A percentile compares a stretch with the other conserved stretches of the same genome.
phyloP scores from a whole-genome alignment of 2,113 vertebrate species.

The Asarcornis scutulata region DNA sequence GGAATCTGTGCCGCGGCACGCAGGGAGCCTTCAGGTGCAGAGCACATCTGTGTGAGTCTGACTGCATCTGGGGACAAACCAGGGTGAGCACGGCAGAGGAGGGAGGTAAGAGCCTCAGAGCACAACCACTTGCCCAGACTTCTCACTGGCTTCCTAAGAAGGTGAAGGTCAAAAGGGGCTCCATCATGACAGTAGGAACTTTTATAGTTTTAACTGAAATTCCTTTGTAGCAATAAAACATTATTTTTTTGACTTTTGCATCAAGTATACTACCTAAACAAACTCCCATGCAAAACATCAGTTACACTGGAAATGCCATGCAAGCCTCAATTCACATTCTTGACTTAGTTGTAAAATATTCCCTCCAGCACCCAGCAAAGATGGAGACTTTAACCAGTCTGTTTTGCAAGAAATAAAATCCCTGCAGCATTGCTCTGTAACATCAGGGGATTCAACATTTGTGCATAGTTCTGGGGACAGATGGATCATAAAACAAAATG shows the following conservation, averaged over 20 bases:
- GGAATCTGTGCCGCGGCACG: neutral
- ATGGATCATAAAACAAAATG: neutral
- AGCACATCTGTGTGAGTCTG: neutral
- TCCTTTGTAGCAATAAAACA: neutral
- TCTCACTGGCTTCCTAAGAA: neutral
- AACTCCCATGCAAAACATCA: neutral
- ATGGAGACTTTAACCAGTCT: neutral
- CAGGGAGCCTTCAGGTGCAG: neutral
- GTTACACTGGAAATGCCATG: neutral
- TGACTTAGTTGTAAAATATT: neutral
- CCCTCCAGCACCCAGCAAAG: neutral
- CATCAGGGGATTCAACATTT: neutral
- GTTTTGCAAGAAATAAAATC: neutral
- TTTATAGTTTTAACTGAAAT: neutral
- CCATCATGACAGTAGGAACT: neutral
- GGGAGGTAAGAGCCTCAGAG: neutral
- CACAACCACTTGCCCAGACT: neutral
- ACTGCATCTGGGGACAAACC: neutral
- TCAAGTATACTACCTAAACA: neutral
- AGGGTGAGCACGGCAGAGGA: neutral
- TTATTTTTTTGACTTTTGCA: neutral
- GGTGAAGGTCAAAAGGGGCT: neutral
- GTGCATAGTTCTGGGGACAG: neutral
- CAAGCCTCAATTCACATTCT: neutral
- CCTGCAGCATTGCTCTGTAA: neutral